phyloP scores from a whole-genome alignment of 1,140 invertebrate species.

The Rhyacophila brunnea region DNA sequence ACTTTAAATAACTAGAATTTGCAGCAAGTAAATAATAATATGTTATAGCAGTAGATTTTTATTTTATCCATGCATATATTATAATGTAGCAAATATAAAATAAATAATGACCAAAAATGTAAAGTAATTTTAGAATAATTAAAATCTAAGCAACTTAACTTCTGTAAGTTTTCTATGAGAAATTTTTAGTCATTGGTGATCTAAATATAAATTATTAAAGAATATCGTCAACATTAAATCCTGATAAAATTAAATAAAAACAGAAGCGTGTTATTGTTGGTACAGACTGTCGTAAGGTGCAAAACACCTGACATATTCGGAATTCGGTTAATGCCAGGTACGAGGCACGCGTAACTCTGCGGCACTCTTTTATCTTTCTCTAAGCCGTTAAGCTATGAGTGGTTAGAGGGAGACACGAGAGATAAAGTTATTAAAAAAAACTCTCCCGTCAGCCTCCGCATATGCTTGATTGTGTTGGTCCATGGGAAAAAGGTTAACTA shows the following conservation, averaged over 20 bases:
- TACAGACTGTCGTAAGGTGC: neutral
- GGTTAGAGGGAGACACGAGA: slow-evolving; percentile 12
- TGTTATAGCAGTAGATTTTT: too few relatives aligned
- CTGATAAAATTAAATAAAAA: neutral
- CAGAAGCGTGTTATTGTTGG: neutral
- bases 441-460: slow-evolving; percentile 29
- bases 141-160: too few relatives aligned
- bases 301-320: slow-evolving; percentile 17
- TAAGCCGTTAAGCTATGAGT: neutral
- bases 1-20: too few relatives aligned
- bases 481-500: slow-evolving; percentile 23
- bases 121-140: too few relatives aligned
- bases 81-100: too few relatives aligned
- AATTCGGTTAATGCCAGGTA: slow-evolving; percentile 35
- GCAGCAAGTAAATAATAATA: too few relatives aligned
- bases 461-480: slow-evolving; percentile 12
- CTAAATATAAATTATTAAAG: too few relatives aligned
- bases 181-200: too few relatives aligned
- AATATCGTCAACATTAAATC: too few relatives aligned
- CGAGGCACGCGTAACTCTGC: slow-evolving; percentile 27
- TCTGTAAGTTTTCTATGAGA: too few relatives aligned
- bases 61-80: too few relatives aligned
- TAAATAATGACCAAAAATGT: too few relatives aligned
- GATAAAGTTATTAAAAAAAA: slow-evolving; percentile 35
- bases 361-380: slow-evolving; percentile 25